Base-by-base conservation (phyloP, 2,888 invertebrate species). In the Ochropacha duplaris region DNA sequence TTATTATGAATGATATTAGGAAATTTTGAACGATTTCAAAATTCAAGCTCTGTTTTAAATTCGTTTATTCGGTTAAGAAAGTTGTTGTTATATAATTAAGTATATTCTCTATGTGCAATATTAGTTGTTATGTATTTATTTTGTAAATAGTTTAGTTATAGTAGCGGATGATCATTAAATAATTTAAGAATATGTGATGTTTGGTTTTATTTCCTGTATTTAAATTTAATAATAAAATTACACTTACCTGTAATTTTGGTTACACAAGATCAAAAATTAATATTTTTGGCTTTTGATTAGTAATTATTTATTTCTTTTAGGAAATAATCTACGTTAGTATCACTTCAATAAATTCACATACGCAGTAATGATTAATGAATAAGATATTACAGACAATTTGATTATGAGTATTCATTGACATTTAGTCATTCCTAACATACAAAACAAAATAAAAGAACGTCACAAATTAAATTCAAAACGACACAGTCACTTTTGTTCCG, bases 31-130 rank as follows among this genome's bases (percentile, higher is more conserved):
- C 55, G 58, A 50, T 60, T 57, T 65, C 60, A 54, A 64, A 64
- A 61, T 50, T 55, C n/a, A 54, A 61, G 59, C 26, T 50, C 64
- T 57, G 63, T 74, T 71, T 76, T 68, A 69, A 77, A 69, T 72
- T 74, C 71, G 68, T 74, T 68, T 69, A 68, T 76, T 78, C 57
- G 58, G 61, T 76, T 78, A 69, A 76, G 71, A 77, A 83, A 72
- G 80, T 87, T 89, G 86, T 89, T 90, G 87, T 90, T 91, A 82
- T 79, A 86, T 83, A 81, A 78, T 76, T 83, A 82, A 69, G 72
- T 69, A 70, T 74, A 85, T 83, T 66, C 64, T 82, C 76, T 75
- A 83, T 80, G 92, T 92, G 92, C 92, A 92, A 92, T 92, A 92
- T 86, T 92, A 91, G 79, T 66, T 77, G 55, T 79, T 88, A 91